These are phyloP conservation scores for Chloropsis cyanopogon DNA, from an alignment of 2,113 vertebrate species.

Conservation along the genomic window DNA sequence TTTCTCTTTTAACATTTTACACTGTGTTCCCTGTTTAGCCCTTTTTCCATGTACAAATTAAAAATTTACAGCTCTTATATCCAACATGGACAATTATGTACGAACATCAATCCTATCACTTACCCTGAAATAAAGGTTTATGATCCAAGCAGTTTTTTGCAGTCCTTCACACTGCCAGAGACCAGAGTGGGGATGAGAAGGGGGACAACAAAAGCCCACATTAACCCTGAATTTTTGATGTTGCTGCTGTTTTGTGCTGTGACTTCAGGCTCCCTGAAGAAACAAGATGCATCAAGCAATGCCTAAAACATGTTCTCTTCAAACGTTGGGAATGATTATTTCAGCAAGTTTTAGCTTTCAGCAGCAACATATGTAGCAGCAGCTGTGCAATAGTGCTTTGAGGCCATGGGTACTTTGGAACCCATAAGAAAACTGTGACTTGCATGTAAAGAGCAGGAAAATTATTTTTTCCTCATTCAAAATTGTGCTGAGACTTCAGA, in stretches of 20 bases:
- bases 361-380: conserved; percentile 59
- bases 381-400: conserved; percentile 63
- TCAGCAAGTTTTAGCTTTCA: conserved; percentile 72
- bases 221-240: conserved; percentile 7
- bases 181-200: neutral
- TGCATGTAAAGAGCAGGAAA: conserved; percentile 46
- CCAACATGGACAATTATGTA: neutral
- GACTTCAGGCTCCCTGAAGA: conserved; percentile 57
- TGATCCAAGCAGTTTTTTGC: conserved; percentile 5
- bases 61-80: neutral
- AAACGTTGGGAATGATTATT: conserved; percentile 63
- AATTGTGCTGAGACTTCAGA: conserved; percentile 59
- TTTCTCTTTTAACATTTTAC: neutral
- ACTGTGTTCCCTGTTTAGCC: neutral
- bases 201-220: neutral
- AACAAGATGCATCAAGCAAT: conserved; percentile 45
- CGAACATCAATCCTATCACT: neutral
- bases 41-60: neutral
- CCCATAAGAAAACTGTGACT: conserved; percentile 62
- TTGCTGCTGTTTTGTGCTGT: neutral
- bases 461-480: neutral
- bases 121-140: conserved; percentile 27
- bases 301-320: conserved; percentile 51
- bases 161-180: neutral
- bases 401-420: conserved; percentile 52